Evolutionary conservation across 1,140 invertebrate genomes (phyloP).

Genomic region (Araneus ventricosus): DNA sequence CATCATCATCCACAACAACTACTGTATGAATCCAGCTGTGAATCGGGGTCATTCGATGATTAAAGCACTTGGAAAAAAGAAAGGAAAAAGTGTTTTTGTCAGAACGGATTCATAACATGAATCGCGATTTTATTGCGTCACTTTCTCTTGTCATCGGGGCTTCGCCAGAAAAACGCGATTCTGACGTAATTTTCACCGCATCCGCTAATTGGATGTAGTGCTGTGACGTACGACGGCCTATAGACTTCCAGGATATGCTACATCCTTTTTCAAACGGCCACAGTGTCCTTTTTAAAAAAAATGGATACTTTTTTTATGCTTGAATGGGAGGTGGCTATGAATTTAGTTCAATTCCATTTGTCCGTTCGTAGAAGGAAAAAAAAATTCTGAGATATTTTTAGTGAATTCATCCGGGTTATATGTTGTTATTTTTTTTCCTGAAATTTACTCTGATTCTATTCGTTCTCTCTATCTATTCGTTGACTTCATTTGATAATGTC

Average conservation of each 20-base stretch:
- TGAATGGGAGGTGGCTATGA: background rate
- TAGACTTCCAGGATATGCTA: conserved; percentile 72
- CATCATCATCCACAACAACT: background rate
- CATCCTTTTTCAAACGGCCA: conserved; percentile 61
- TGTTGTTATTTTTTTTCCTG: too few species aligned
- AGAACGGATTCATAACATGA: conserved; percentile 45
- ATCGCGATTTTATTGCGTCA: conserved; percentile 64
- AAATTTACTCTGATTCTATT: too few species aligned
- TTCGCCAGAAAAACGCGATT: conserved; percentile 31
- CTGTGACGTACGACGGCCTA: conserved; percentile 39
- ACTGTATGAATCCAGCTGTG: conserved; percentile 49
- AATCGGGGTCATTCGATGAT: conserved; percentile 56
- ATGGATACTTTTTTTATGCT: background rate
- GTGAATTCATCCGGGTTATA: too few species aligned
- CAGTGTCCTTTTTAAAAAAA: background rate
- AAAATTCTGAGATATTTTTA: too few species aligned
- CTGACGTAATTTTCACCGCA: conserved; percentile 63
- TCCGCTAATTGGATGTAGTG: conserved; percentile 45
- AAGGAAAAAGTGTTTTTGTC: conserved; percentile 30
- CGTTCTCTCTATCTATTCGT: too few species aligned
- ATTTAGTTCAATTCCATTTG: background rate
- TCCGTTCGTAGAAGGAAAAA: too few species aligned
- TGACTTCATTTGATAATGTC: too few species aligned
- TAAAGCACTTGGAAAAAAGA: conserved; percentile 36
- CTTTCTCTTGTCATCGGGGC: background rate